Conservation (phyloP, 2,888 invertebrate genomes). For the Octonoba sinensis region DNA sequence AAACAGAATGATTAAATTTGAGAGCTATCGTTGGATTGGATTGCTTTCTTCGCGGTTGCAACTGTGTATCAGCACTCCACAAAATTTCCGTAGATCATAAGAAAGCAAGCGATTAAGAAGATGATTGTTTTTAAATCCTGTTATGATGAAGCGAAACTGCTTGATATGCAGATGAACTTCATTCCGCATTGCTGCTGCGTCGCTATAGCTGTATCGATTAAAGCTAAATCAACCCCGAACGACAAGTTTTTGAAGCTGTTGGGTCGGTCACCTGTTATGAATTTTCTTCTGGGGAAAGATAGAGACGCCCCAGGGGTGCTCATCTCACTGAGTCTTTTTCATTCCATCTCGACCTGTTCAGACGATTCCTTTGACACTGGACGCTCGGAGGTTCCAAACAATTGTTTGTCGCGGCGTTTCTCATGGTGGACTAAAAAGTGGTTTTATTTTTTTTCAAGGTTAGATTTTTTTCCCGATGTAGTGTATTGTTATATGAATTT, state of each 20-base stretch:
- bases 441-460: background rate
- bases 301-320: slow-evolving; percentile 32
- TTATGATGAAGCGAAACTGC: slow-evolving; percentile 47
- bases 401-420: slow-evolving; percentile 3
- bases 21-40: slow-evolving; percentile 14
- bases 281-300: slow-evolving; percentile 48
- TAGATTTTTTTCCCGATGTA: too few species aligned
- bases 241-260: slow-evolving; percentile 59
- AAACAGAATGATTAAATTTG: background rate
- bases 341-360: slow-evolving; percentile 30
- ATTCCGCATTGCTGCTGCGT: slow-evolving; percentile 49
- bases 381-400: slow-evolving; percentile 22
- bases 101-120: slow-evolving; percentile 27
- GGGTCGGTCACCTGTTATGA: slow-evolving; percentile 60
- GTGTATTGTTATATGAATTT: too few species aligned
- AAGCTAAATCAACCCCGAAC: slow-evolving; percentile 56
- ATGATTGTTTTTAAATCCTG: slow-evolving; percentile 54
- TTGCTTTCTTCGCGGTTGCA: slow-evolving; percentile 18
- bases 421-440: background rate
- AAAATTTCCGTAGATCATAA: slow-evolving; percentile 21
- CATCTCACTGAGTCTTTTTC: slow-evolving; percentile 35
- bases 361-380: slow-evolving; percentile 27
- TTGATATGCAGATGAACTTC: slow-evolving; percentile 59
- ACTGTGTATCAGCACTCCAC: slow-evolving; percentile 8
- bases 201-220: slow-evolving; percentile 57